Conservation (phyloP, 2,113 vertebrate genomes). For the Amblyornis subalaris region DNA sequence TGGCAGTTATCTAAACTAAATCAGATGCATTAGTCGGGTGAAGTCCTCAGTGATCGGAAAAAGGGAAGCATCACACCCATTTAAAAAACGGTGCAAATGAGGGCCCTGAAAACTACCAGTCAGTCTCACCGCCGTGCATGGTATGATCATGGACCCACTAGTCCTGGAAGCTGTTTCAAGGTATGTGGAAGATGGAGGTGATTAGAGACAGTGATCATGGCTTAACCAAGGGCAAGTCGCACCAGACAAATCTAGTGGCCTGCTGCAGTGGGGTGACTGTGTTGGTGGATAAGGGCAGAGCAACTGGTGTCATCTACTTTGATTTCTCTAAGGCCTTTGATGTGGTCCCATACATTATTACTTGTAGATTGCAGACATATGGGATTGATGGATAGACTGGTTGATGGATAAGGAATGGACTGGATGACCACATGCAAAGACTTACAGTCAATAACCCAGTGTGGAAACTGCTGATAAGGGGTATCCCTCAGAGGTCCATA, state of each 20-base stretch:
- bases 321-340: neutral
- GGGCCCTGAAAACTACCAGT: neutral
- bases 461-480: neutral
- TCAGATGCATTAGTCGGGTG: neutral
- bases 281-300: neutral
- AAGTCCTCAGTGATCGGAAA: neutral
- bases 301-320: neutral
- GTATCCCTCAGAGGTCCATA: neutral
- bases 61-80: neutral
- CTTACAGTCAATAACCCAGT: neutral
- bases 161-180: neutral
- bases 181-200: accelerated
- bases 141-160: neutral
- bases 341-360: too few species aligned
- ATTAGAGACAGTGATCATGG: neutral
- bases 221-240: neutral
- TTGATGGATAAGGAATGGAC: neutral
- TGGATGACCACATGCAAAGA: neutral
- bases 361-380: neutral
- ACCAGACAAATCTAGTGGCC: neutral
- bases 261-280: neutral
- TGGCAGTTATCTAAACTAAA: neutral
- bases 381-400: too few species aligned
- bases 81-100: neutral
- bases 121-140: neutral